Evolutionary conservation across 92 coral and sea anemone species (phyloP).

Genomic region (Paragorgia papillata): DNA sequence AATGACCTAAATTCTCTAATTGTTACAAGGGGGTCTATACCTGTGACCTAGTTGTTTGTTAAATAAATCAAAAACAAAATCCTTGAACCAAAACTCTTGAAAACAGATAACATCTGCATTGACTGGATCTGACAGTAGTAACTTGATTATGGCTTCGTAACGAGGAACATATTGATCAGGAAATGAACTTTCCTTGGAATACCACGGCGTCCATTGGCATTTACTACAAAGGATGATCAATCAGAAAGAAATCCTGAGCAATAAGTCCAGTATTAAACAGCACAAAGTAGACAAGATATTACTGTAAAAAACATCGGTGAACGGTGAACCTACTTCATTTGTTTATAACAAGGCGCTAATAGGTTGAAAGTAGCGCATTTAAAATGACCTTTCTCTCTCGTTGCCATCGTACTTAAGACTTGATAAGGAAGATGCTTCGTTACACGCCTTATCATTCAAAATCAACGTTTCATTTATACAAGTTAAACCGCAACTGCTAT

Average conservation of each 20-base stretch:
- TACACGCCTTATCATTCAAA: constrained; percentile 36
- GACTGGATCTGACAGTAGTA: constrained; percentile 67
- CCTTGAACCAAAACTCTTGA: constrained; percentile 95
- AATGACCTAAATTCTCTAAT: too few species aligned
- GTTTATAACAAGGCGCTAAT: constrained; percentile 80
- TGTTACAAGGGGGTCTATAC: too few species aligned
- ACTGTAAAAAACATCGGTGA: too few species aligned
- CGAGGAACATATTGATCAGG: constrained; percentile 82
- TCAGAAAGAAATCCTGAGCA: neutral
- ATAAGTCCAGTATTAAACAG: neutral
- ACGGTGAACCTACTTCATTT: constrained; percentile 58
- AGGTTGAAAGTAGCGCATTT: constrained; percentile 83
- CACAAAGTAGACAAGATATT: too few species aligned
- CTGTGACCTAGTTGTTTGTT: constrained; percentile 66
- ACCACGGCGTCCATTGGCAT: constrained; percentile 62
- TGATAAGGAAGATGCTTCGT: constrained; percentile 14
- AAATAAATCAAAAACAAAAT: constrained; percentile 81
- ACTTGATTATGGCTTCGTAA: constrained; percentile 67
- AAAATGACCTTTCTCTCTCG: constrained; percentile 44
- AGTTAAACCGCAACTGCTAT: neutral
- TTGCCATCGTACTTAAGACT: constrained; percentile 31
- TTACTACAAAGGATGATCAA: constrained; percentile 12
- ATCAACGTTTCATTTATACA: neutral
- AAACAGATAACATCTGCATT: constrained; percentile 75
- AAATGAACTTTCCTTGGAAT: constrained; percentile 75